Conservation (phyloP, 2,888 invertebrate species). For the Microplitis manilae region DNA sequence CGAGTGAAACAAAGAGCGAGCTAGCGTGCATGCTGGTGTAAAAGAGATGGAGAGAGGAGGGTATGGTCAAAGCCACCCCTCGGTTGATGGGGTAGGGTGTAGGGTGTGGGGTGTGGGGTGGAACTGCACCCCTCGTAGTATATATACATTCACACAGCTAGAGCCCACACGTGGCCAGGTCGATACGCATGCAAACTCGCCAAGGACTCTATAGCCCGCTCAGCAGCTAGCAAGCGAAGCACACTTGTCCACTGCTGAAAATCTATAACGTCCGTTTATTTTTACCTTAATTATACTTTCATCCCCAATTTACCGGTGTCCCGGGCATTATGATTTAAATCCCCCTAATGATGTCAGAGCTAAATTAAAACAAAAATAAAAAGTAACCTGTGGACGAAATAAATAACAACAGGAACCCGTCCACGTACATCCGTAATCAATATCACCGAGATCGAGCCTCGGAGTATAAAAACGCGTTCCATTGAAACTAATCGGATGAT, state of each 20-base stretch:
- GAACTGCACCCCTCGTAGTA: slow-evolving; percentile 56
- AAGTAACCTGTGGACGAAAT: slow-evolving; percentile 2
- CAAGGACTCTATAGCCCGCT: slow-evolving; percentile 42
- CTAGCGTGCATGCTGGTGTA: too few species aligned
- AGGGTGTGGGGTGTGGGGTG: slow-evolving; percentile 49
- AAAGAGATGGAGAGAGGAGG: slow-evolving; percentile 25
- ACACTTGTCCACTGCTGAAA: slow-evolving; percentile 16
- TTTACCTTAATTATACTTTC: neutral
- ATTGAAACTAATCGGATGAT: slow-evolving; percentile 36
- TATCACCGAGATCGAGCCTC: neutral
- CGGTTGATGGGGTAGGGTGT: slow-evolving; percentile 53
- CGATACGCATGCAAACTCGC: slow-evolving; percentile 58
- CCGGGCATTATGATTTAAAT: neutral
- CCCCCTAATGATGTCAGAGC: neutral
- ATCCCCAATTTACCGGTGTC: neutral
- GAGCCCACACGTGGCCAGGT: slow-evolving; percentile 57
- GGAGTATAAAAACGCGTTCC: neutral
- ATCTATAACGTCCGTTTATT: slow-evolving; percentile 33
- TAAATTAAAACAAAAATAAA: neutral
- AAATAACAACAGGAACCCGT: neutral
- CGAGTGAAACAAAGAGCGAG: slow-evolving; percentile 30
- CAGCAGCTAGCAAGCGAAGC: slow-evolving; percentile 8
- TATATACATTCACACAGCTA: slow-evolving; percentile 54
- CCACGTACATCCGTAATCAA: neutral
- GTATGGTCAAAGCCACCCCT: slow-evolving; percentile 58